Evolutionary conservation across 1,140 invertebrate species (phyloP), one percentile per base, ranked within the genome.

Genomic region (Platyscapa corneri): DNA sequence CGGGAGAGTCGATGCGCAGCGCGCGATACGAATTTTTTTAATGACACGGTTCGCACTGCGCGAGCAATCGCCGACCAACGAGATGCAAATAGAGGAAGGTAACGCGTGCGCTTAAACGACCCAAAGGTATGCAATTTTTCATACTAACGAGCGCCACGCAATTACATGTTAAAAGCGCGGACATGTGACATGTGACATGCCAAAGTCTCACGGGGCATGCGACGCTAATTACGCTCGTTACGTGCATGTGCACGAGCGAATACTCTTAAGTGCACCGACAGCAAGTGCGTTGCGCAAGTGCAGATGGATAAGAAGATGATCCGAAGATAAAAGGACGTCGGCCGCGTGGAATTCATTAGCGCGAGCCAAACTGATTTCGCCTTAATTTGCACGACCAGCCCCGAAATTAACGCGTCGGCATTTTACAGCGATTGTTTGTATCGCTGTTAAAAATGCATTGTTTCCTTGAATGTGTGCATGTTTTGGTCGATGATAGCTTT

Each of bases 21-120:
- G 2, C 2, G 20, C 23, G 23, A 27, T 27, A 27, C 23, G 23
- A 60, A 53, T n/a, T 74, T 80, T 70, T 65, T 39, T 70, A 81
- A 67, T 49, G 39, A 16, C 32, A 81, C n/a, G 79, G 79, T 70
- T 81, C 65, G n/a, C 30, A 16, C 2, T 20, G 10, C 23, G 23
- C 56, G 20, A 60, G 56, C 56, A 27, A 60, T 60, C 23, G 18
- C 30, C 46, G 42, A 30, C 27, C 56, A 80, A 81, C 79, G 30
- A 82, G 64, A 82, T 72, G 65, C 65, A 82, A 42, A 74, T 60
- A 65, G 0, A 67, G 56, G 34, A 79, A 79, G 12, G 27, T 32
- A 30, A 32, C 42, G 60, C 82, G 75, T 84, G 82, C 82, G 27
- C 42, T 78, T 78, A 78, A 84, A 78, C 34, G 42, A 7, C 10